Percentiles rank a stretch among this genome's conserved stretches.
Evolutionary conservation across 1,140 invertebrate species (phyloP).

Genomic region (Nasonia longicornis): DNA sequence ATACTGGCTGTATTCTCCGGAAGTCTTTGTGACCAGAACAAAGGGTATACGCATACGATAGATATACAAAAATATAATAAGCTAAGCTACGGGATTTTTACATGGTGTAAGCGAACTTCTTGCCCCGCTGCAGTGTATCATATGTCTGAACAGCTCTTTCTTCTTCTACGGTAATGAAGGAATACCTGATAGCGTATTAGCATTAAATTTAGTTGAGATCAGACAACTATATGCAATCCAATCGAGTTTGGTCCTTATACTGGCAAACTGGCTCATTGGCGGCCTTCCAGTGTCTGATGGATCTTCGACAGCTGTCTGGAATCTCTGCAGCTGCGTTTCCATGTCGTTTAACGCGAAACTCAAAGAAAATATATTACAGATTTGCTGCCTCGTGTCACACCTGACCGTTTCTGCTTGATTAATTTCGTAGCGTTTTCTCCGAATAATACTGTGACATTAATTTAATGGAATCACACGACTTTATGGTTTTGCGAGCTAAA

Average conservation of each 20-base stretch:
- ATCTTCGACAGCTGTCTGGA: too few relatives aligned
- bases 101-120: neutral
- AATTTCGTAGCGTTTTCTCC: too few relatives aligned
- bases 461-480: too few relatives aligned
- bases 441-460: too few relatives aligned
- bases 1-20: neutral
- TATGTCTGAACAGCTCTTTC: neutral
- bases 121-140: neutral
- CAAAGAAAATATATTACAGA: too few relatives aligned
- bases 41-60: neutral
- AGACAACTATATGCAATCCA: neutral
- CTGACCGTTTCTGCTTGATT: neutral
- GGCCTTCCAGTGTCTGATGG: too few relatives aligned
- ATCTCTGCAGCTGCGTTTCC: too few relatives aligned
- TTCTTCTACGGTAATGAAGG: neutral
- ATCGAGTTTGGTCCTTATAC: neutral
- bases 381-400: too few relatives aligned
- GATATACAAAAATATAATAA: neutral
- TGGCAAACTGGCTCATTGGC: neutral
- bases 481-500: neutral
- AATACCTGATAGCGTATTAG: neutral
- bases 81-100: neutral
- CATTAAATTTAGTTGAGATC: neutral
- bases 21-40: neutral
- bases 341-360: too few relatives aligned